Percentiles rank a stretch among this genome's conserved stretches.
Evolutionary conservation across 2,888 invertebrate species (phyloP).

Genomic region (Tridacna gigas): DNA sequence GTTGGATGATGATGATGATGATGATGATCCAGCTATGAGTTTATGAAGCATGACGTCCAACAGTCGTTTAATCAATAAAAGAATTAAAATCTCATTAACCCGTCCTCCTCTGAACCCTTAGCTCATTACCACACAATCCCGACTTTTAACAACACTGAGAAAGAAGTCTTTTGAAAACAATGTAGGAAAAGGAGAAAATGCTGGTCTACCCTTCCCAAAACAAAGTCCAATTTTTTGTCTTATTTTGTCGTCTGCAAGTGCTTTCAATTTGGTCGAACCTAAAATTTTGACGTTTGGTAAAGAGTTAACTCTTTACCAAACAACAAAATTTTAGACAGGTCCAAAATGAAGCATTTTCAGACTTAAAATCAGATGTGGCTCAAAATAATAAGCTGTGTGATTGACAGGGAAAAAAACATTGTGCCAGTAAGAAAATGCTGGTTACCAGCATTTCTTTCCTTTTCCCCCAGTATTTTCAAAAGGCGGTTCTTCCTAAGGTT

Average conservation of each 20-base stretch:
- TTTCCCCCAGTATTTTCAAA: conserved; percentile 3
- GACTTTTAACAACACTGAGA: not conserved
- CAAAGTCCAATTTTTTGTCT: no score
- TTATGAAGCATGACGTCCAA: conserved; percentile 11
- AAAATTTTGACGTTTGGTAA: no score
- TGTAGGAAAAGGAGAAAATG: conserved; percentile 11
- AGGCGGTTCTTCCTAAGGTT: no score
- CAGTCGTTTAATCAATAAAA: conserved; percentile 15
- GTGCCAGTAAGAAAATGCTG: not conserved
- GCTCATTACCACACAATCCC: not conserved
- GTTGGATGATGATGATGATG: not conserved
- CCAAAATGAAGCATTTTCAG: no score
- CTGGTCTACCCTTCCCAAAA: not conserved
- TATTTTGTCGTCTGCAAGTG: no score
- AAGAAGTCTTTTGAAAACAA: not conserved
- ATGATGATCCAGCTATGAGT: not conserved
- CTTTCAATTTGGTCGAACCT: no score
- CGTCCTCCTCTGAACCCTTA: not conserved
- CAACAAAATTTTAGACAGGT: no score
- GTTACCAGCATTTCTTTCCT: not conserved
- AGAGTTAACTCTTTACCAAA: no score
- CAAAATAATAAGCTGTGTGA: no score
- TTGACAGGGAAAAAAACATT: not conserved
- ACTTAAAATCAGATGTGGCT: no score
- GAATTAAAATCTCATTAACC: conserved; percentile 13